A percentile compares a stretch with the other conserved stretches of the same genome.
Evolutionary conservation across 1,140 invertebrate genomes (phyloP).

Genomic region (Habropoda laboriosa): DNA sequence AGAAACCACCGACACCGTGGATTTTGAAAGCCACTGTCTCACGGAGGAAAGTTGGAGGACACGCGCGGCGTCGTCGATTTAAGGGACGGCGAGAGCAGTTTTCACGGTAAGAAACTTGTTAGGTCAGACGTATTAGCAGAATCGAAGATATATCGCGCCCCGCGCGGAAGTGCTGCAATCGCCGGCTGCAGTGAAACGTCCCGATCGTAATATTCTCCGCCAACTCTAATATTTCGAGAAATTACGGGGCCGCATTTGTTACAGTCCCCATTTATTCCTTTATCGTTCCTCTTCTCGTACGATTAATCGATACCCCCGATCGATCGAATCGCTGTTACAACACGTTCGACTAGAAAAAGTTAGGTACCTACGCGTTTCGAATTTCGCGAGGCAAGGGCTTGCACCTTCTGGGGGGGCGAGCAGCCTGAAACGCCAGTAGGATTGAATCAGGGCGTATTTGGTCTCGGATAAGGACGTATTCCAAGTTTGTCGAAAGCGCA

Average conservation of each 20-base stretch:
- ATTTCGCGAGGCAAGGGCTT: not conserved
- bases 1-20: not conserved
- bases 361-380: not conserved
- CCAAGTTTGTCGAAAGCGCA: conserved; percentile 28
- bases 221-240: conserved; percentile 6
- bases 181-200: conserved; percentile 7
- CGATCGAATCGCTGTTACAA: not conserved
- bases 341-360: not conserved
- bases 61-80: conserved; percentile 22
- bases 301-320: not conserved
- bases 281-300: not conserved
- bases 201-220: conserved; percentile 25
- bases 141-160: conserved; percentile 51
- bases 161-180: not conserved
- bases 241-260: conserved; percentile 25
- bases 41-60: conserved; percentile 9
- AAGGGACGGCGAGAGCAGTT: conserved; percentile 38
- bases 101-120: conserved; percentile 52
- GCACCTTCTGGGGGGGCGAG: not conserved
- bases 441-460: conserved; percentile 24
- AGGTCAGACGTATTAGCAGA: conserved; percentile 60
- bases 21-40: conserved; percentile 42
- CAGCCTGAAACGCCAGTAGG: not conserved
- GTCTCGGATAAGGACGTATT: conserved; percentile 21
- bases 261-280: too few relatives aligned